Evolutionary conservation across 2,888 invertebrate genomes (phyloP), one percentile per base, ranked within the genome.

Genomic region (Plemyria rubiginata): DNA sequence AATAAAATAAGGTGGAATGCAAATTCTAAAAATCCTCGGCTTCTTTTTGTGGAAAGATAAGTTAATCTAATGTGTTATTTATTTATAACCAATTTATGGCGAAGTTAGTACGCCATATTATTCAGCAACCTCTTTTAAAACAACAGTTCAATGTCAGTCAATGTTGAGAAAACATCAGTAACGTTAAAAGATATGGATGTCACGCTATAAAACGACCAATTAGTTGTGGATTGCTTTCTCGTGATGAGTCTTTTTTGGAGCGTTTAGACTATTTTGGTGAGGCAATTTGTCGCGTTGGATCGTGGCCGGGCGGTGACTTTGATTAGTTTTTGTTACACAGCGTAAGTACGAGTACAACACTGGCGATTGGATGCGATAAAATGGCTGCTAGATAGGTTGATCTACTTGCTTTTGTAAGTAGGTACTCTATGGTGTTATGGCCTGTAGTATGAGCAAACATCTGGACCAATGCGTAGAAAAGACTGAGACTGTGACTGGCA

Each of bases 201-300:
- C 36, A 32, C 56, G 50, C 48, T 12, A 41, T 74, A 79, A 81
- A 85, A 79, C 76, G 79, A 78, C 66, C 82, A 79, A 89, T 90
- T 88, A 79, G 87, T 82, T 69, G 71, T 81, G 88, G 76, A 65
- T 77, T 73, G 76, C 78, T 79, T 80, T 83, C 80, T 86, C 82
- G 82, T 84, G 82, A 82, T 74, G 73, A 65, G 67, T 73, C 78
- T 79, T 84, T 82, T 85, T 86, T 81, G 71, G 80, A 82, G 68
- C 82, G 79, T 82, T 85, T 84, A 84, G 82, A 85, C 81, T 83
- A 85, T 86, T 89, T 88, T 81, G 80, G 82, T 79, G 85, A 85
- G 80, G 80, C 86, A 86, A 91, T 92, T 92, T 91, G 91, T 89
- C 88, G 88, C 88, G 79, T 84, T 76, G 79, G 85, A 82, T 85